Percentiles rank a stretch among this genome's conserved stretches.
These are phyloP conservation scores for Alethe diademata DNA, from an alignment of 2,113 vertebrate genomes.

Conservation along the genomic window DNA sequence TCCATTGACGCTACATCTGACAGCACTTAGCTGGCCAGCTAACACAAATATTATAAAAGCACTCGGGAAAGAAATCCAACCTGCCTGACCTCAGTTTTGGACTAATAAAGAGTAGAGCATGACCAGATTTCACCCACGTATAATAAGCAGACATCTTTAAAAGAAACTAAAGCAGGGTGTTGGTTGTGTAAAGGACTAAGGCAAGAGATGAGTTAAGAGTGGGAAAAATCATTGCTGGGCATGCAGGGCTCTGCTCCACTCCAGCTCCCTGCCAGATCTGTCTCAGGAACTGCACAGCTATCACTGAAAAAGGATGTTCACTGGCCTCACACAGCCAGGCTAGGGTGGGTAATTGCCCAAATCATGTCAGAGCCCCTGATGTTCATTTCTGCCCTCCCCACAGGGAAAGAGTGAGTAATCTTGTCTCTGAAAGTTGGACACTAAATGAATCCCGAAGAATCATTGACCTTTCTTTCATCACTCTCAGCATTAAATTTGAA, in stretches of 20 bases:
- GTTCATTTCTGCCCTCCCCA: neutral
- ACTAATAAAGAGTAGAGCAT: slow-evolving; percentile 49
- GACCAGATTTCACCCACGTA: slow-evolving; percentile 10
- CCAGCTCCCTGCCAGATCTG: neutral
- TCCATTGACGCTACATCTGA: slow-evolving; percentile 52
- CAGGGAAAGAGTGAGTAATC: neutral
- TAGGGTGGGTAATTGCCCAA: neutral
- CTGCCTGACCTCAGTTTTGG: slow-evolving; percentile 61
- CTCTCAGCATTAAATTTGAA: neutral
- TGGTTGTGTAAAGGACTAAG: neutral
- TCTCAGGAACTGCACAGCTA: neutral
- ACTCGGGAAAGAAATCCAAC: slow-evolving; percentile 56
- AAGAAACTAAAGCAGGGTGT: neutral
- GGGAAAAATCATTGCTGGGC: neutral
- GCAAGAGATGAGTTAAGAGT: neutral
- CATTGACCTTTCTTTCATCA: neutral
- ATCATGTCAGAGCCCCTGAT: neutral
- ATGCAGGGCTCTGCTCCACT: fast-evolving
- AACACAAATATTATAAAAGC: slow-evolving; percentile 65
- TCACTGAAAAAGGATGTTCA: neutral
- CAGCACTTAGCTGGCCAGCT: slow-evolving; percentile 63
- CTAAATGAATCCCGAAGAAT: neutral
- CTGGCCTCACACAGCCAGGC: neutral
- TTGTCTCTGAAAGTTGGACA: neutral
- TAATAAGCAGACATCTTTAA: slow-evolving; percentile 16